Evolutionary conservation across 2,113 vertebrate species (phyloP).

Genomic region (Cromileptes altivelis): DNA sequence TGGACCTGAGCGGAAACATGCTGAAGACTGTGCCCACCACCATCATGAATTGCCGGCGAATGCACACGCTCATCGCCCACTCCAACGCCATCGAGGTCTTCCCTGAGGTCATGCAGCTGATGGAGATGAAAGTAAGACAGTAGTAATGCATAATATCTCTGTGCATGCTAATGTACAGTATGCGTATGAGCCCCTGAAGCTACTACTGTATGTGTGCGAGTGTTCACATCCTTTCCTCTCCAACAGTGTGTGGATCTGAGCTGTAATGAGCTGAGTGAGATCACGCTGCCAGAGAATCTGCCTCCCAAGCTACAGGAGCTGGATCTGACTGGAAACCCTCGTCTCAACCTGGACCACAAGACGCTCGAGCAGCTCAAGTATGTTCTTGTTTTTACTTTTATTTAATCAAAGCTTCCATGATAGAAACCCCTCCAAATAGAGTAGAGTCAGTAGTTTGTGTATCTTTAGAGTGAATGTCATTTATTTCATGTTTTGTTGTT

Average conservation of each 20-base stretch:
- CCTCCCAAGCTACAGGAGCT: slow-evolving; percentile 97
- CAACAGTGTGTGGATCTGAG: slow-evolving; percentile 96
- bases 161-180: not conserved
- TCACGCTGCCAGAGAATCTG: slow-evolving; percentile 94
- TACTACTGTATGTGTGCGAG: not conserved
- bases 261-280: slow-evolving; percentile 95
- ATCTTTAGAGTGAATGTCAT: slow-evolving; percentile 24
- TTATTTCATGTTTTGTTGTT: slow-evolving; percentile 30
- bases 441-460: not conserved
- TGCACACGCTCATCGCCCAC: slow-evolving; percentile 97
- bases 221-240: slow-evolving; percentile 28
- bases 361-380: slow-evolving; percentile 97
- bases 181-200: not conserved
- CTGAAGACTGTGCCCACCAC: slow-evolving; percentile 98
- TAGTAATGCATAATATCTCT: not conserved
- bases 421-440: not conserved
- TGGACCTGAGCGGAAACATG: slow-evolving; percentile 97
- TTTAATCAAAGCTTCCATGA: not conserved
- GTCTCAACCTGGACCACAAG: slow-evolving; percentile 94
- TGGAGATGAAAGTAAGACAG: slow-evolving; percentile 93
- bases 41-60: slow-evolving; percentile 92
- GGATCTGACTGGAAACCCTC: slow-evolving; percentile 96
- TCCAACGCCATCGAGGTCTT: slow-evolving; percentile 98
- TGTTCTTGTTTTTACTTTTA: not conserved
- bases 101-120: slow-evolving; percentile 97